phyloP scores from a whole-genome alignment of 2,797 vertebrate genomes.

The Netta rufina region DNA sequence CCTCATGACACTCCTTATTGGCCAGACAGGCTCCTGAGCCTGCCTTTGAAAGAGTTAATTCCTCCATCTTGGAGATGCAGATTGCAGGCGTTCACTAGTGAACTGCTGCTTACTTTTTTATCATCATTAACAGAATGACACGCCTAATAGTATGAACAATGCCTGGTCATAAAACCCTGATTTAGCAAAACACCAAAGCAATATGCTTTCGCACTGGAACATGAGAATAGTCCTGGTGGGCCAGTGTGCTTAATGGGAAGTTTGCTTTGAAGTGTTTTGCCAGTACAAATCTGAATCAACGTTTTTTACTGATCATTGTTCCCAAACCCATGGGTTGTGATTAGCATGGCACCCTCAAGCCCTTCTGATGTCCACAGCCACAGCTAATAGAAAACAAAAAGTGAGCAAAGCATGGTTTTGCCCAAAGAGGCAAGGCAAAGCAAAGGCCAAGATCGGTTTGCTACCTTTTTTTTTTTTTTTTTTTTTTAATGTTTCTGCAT shows the following conservation, averaged over 20 bases:
- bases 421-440: neutral
- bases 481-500: neutral
- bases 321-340: neutral
- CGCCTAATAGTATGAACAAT: neutral
- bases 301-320: neutral
- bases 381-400: neutral
- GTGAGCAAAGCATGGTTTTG: neutral
- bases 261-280: neutral
- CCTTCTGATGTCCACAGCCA: neutral
- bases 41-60: conserved; percentile 21
- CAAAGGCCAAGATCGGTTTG: neutral
- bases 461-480: neutral
- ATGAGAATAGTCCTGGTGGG: neutral
- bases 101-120: conserved; percentile 1
- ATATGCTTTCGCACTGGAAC: neutral
- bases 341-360: neutral
- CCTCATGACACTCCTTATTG: neutral
- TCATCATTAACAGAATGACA: conserved; percentile 16
- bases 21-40: neutral
- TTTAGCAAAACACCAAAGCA: conserved; percentile 25
- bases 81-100: neutral
- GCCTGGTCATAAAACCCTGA: neutral
- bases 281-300: neutral
- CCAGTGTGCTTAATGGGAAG: neutral
- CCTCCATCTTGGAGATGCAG: neutral